Conservation (phyloP, 2,797 vertebrate genomes). For the Gadopsis marmoratus region DNA sequence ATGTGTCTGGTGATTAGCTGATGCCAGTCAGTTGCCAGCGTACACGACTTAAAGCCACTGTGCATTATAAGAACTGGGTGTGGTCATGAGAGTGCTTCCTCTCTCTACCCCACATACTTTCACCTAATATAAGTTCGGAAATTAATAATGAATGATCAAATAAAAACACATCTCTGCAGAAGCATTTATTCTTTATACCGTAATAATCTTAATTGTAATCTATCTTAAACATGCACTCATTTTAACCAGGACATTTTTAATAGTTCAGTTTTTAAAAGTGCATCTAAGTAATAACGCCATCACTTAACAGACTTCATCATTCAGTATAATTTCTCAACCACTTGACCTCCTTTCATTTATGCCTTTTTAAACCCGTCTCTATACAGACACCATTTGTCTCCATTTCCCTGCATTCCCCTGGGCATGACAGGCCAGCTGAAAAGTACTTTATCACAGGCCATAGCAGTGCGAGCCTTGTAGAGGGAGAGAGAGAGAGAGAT, state of each 20-base stretch:
- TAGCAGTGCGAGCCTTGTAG: constrained; percentile 37
- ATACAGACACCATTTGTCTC: constrained; percentile 46
- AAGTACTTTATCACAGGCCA: constrained; percentile 55
- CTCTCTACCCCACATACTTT: not conserved
- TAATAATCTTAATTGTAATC: not conserved
- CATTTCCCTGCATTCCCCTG: constrained; percentile 30
- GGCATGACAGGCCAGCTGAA: constrained; percentile 25
- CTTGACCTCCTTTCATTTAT: constrained; percentile 32
- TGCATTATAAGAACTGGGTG: not conserved
- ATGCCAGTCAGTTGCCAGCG: not conserved
- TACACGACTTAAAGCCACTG: not conserved
- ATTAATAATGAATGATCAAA: not conserved
- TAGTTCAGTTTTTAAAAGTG: not conserved
- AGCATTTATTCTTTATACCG: not conserved
- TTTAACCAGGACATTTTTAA: not conserved
- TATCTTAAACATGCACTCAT: not conserved
- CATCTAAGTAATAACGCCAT: not conserved
- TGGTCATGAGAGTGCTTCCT: not conserved
- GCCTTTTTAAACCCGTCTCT: constrained; percentile 23
- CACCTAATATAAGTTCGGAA: not conserved
- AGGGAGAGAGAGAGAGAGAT: too few species aligned
- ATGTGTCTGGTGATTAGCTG: not conserved
- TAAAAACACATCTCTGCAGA: not conserved
- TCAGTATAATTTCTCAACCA: constrained; percentile 5
- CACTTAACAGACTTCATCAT: not conserved